phyloP scores from a whole-genome alignment of 1,140 invertebrate genomes.

The Mactra quadrangularis region DNA sequence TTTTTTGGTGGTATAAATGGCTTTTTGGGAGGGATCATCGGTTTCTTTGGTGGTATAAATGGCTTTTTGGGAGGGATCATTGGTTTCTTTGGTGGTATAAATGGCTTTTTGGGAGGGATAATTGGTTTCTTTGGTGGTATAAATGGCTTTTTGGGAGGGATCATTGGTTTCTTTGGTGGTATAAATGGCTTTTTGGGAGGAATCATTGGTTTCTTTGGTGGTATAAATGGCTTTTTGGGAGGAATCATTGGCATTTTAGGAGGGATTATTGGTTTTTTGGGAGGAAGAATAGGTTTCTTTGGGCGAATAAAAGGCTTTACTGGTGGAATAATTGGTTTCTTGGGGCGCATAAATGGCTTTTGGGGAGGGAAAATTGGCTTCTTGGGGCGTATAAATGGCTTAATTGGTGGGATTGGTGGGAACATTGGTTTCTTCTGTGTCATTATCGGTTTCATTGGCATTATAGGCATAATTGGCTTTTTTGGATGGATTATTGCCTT shows the following conservation, averaged over 20 bases:
- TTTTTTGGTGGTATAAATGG: conserved; percentile 5
- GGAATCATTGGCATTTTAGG: background rate
- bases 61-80: background rate
- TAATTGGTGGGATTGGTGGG: too few relatives aligned
- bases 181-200: too few relatives aligned
- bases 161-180: too few relatives aligned
- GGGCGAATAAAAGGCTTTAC: background rate
- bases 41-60: background rate
- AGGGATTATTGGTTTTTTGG: conserved; percentile 10
- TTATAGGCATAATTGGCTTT: too few relatives aligned
- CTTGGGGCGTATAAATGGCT: too few relatives aligned
- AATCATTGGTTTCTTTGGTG: too few relatives aligned
- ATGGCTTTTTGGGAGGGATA: conserved; percentile 9
- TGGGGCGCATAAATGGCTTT: background rate
- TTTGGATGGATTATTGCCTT: too few relatives aligned
- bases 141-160: too few relatives aligned
- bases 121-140: too few relatives aligned
- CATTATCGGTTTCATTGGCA: too few relatives aligned
- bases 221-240: background rate
- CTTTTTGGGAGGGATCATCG: background rate
- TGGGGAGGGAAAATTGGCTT: background rate
- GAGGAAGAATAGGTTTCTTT: background rate
- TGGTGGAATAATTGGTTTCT: background rate
- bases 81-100: background rate
- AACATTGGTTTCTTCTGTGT: too few relatives aligned